Conservation (phyloP, 2,888 invertebrate genomes). For the Oxytorus armatus region DNA sequence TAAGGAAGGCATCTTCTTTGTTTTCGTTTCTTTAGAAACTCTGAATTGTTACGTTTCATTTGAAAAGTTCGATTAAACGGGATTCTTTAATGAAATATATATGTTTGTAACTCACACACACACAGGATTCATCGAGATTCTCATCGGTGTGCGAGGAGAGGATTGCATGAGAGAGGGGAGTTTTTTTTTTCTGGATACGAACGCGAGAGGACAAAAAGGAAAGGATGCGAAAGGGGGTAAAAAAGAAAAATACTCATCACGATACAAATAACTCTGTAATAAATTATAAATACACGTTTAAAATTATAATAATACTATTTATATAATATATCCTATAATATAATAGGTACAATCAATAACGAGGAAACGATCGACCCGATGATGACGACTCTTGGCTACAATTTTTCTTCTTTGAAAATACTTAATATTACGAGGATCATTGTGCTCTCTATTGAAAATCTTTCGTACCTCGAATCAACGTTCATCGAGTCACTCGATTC, state of each 20-base stretch:
- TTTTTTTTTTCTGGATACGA: neutral
- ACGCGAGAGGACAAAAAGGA: slow-evolving; percentile 1
- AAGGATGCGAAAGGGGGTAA: neutral
- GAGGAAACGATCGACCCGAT: slow-evolving; percentile 47
- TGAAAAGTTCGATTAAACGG: slow-evolving; percentile 38
- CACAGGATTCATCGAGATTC: slow-evolving; percentile 10
- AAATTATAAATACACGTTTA: slow-evolving; percentile 69
- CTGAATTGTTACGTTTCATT: slow-evolving; percentile 55
- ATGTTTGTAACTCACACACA: slow-evolving; percentile 45
- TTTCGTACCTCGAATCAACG: neutral
- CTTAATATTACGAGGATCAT: neutral
- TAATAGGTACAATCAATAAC: slow-evolving; percentile 48
- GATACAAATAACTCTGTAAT: slow-evolving; percentile 66
- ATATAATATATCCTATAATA: slow-evolving; percentile 48
- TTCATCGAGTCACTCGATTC: slow-evolving; percentile 48
- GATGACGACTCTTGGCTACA: slow-evolving; percentile 7
- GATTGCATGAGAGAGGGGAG: too few species aligned
- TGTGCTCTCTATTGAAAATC: neutral
- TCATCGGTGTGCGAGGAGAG: slow-evolving; percentile 7
- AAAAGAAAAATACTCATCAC: slow-evolving; percentile 46
- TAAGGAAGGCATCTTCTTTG: too few species aligned
- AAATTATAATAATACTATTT: slow-evolving; percentile 60
- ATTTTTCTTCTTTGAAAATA: neutral
- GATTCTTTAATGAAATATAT: slow-evolving; percentile 18
- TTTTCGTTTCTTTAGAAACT: slow-evolving; percentile 36